phyloP scores from a whole-genome alignment of 2,113 vertebrate species.

The Struthidea cinerea region DNA sequence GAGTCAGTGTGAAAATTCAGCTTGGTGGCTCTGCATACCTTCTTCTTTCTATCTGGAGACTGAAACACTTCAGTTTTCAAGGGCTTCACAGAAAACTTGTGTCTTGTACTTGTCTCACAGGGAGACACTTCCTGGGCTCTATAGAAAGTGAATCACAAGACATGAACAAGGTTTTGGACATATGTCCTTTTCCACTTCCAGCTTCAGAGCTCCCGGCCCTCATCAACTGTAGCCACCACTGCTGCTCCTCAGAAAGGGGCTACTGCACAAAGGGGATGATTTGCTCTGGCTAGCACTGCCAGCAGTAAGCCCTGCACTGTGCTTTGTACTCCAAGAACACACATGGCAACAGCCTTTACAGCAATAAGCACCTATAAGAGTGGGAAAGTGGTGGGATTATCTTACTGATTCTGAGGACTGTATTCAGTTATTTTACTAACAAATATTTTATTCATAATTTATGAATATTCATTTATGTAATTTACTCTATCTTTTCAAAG shows the following conservation, averaged over 20 bases:
- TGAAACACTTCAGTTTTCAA: neutral
- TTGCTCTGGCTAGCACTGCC: neutral
- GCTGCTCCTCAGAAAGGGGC: neutral
- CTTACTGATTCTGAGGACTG: neutral
- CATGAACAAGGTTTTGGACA: neutral
- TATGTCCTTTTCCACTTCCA: neutral
- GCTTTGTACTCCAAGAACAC: neutral
- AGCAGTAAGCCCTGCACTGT: neutral
- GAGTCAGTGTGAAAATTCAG: neutral
- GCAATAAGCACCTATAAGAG: neutral
- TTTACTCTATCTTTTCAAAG: neutral
- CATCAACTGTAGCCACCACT: neutral
- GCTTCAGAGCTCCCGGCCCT: neutral
- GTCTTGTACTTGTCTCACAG: neutral
- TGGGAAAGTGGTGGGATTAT: neutral
- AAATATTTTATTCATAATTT: neutral
- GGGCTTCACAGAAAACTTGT: neutral
- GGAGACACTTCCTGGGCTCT: neutral
- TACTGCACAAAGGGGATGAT: neutral
- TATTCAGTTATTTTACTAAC: neutral
- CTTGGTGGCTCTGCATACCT: neutral
- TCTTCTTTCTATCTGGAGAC: neutral
- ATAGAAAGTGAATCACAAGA: neutral
- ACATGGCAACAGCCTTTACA: neutral
- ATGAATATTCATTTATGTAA: neutral